Evolutionary conservation across 2,888 invertebrate genomes (phyloP), one percentile per base, ranked within the genome.

Genomic region (Tetranychus piercei): DNA sequence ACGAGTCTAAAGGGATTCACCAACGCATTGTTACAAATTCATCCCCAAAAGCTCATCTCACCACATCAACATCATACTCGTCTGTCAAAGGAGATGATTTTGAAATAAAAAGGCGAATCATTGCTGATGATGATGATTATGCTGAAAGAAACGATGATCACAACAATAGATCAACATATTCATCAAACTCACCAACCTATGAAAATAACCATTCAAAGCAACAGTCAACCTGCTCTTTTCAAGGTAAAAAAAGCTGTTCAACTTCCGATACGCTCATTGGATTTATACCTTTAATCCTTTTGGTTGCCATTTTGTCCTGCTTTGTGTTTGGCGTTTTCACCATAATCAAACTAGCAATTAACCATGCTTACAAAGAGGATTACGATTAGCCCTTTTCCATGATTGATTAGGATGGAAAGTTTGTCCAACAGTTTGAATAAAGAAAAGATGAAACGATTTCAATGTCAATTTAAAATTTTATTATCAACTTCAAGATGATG

Each of bases 321-420:
- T 69, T 69, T 69, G 69, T 20, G 5, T 69, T 69, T 22, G 69
- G 69, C 20, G 9, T 69, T 20, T 69, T 69, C 69, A 69, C 69
- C n/a, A 69, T 69, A 4, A 69, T 69, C 22, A 69, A 69, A 23
- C 8, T 69, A 23, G 69, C 69, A 22, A 23, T 69, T 20, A 55
- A 55, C 15, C 55, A 55, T 55, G 55, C 55, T 0, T 55, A 55
- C 15, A 55, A 55, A 15, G 55, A 55, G 55, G 55, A 55, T 55
- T 55, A 55, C 15, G 55, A 55, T 55, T 55, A 55, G 15, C 0
- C 9, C 55, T 5, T 55, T 15, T 15, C 9, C 15, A 9, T 55
- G 11, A 55, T 55, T 55, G 9, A 15, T 55, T 55, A 55, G 11
- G 15, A 55, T 55, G 3, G 15, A 55, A 55, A 55, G 34, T 34